Percentiles rank a stretch among this genome's conserved stretches.
Conservation (phyloP, 2,797 vertebrate genomes). For the Choloepus didactylus region DNA sequence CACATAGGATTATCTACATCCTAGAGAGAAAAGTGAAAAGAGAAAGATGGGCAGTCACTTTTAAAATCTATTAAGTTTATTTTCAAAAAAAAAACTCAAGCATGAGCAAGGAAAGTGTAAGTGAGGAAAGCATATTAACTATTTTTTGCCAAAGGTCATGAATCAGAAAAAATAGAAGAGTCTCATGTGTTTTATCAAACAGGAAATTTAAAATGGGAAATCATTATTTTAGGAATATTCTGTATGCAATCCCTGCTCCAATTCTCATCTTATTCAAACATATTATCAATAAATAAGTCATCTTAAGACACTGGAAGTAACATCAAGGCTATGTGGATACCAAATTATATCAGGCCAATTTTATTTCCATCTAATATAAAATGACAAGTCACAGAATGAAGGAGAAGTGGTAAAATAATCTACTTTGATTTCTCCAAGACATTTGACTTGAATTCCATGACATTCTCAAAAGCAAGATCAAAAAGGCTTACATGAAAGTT, state of each 20-base stretch:
- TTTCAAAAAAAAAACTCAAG: conserved; percentile 20
- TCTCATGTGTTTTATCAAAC: conserved; percentile 27
- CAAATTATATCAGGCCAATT: conserved; percentile 41
- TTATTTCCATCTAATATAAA: conserved; percentile 52
- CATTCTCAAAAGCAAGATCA: conserved; percentile 10
- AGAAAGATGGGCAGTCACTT: conserved; percentile 1
- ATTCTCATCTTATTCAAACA: neutral
- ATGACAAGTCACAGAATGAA: conserved; percentile 30
- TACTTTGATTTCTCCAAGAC: conserved; percentile 47
- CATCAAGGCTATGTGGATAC: neutral
- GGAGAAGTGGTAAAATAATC: conserved; percentile 26
- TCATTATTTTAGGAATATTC: conserved; percentile 26
- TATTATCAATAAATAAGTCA: conserved; percentile 42
- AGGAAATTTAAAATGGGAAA: conserved; percentile 54
- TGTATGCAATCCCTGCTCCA: neutral
- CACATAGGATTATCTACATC: neutral
- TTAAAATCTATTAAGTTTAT: conserved; percentile 25
- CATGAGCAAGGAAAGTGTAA: conserved; percentile 40
- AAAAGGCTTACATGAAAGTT: neutral
- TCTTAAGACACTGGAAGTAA: neutral
- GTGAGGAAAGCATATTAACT: neutral
- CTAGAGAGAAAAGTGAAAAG: conserved; percentile 22
- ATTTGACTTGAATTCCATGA: conserved; percentile 5
- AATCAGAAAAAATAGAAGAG: conserved; percentile 16
- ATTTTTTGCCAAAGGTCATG: neutral